Evolutionary conservation across 2,797 vertebrate species (phyloP).

Genomic region (Staurois parvus): DNA sequence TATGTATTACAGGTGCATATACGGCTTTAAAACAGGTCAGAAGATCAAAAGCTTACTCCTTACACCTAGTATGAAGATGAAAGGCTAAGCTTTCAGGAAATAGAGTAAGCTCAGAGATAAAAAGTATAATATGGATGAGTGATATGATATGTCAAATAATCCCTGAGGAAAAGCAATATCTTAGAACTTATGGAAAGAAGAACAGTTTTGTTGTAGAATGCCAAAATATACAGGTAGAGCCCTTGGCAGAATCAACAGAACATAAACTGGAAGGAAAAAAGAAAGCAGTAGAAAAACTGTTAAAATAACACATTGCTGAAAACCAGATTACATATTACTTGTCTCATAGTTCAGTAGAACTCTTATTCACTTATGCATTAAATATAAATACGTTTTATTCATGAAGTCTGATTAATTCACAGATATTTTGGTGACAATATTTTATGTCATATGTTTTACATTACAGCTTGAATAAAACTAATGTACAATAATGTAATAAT

Average conservation of each 20-base stretch:
- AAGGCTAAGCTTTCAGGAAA: conserved; percentile 1
- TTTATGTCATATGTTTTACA: too few species aligned
- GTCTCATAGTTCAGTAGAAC: too few species aligned
- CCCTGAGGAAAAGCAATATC: conserved; percentile 25
- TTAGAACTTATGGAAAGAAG: neutral
- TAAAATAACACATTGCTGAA: too few species aligned
- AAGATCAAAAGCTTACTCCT: neutral
- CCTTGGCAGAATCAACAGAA: neutral
- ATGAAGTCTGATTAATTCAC: too few species aligned
- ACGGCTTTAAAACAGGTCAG: neutral
- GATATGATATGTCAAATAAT: conserved; percentile 18
- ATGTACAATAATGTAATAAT: too few species aligned
- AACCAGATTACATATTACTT: too few species aligned
- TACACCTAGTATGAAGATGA: conserved; percentile 24
- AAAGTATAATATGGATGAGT: conserved; percentile 5
- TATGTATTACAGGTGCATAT: conserved; percentile 2
- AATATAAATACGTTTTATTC: too few species aligned
- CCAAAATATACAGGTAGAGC: neutral
- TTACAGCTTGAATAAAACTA: too few species aligned
- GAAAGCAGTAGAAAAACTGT: too few species aligned
- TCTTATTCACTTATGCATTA: too few species aligned
- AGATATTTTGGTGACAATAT: too few species aligned
- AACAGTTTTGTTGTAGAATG: neutral
- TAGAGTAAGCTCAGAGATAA: neutral
- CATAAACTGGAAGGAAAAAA: neutral